Evolutionary conservation across 2,888 invertebrate genomes (phyloP), one percentile per base, ranked within the genome.

Genomic region (Agonopterix alstromeriana): DNA sequence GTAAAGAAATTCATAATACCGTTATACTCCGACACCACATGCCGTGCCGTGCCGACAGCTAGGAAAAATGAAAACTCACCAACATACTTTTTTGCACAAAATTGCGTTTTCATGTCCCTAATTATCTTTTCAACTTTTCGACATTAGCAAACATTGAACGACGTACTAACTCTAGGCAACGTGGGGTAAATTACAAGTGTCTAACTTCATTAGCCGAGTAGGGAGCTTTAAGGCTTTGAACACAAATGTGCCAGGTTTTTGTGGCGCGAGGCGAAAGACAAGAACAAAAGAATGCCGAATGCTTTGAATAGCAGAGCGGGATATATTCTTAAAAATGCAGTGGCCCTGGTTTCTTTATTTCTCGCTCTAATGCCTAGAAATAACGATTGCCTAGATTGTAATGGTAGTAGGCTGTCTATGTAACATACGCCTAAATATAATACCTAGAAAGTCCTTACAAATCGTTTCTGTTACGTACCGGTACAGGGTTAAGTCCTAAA

Each of bases 71-170:
- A 9, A 35, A 35, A 50, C 40, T n/a, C 14, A 12, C 47, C 45
- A 45, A 11, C 43, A 35, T 27, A 12, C 11, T 61, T 64, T 64
- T 65, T 63, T 51, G 47, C 58, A 42, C 55, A 51, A 65, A 70
- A 65, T 67, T 67, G 60, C 65, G 60, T 67, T 71, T 62, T 62
- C 63, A 65, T 62, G 61, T 58, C 55, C 61, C 64, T 73, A 72
- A 76, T 76, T 70, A 74, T 65, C 66, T 65, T 66, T 67, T 67
- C 59, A 73, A 74, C 68, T 73, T 73, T 68, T 58, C 60, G 63
- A 65, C 65, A 58, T 69, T 67, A 68, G 64, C 66, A 66, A 68
- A 69, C 70, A 66, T 56, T 53, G 55, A 56, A 54, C 56, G 51
- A 58, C 55, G 60, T 53, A 54, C 50, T 51, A 51, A 53, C 53